These are phyloP conservation scores for Sitta europaea DNA, from an alignment of 2,113 vertebrate genomes.

Conservation along the genomic window DNA sequence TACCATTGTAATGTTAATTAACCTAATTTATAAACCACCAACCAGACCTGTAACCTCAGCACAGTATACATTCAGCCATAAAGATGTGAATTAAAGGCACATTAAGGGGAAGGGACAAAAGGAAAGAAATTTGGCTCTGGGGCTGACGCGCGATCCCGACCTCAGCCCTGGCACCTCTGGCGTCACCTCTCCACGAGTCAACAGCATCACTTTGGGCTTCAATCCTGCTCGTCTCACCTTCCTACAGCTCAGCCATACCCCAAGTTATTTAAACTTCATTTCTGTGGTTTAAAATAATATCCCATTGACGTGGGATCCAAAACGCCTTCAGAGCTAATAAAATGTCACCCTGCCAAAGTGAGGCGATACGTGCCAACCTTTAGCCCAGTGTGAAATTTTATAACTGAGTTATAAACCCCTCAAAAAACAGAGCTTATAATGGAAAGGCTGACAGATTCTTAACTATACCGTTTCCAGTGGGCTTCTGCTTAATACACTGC, in stretches of 20 bases:
- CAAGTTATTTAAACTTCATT: conserved; percentile 69
- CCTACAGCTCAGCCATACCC: conserved; percentile 35
- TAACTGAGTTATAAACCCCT: conserved; percentile 76
- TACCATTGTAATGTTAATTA: conserved; percentile 65
- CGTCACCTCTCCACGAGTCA: not conserved
- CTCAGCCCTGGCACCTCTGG: not conserved
- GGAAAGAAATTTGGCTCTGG: not conserved
- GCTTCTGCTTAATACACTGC: conserved; percentile 76
- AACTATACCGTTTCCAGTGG: conserved; percentile 74
- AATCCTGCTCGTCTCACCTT: not conserved
- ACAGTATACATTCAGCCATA: conserved; percentile 43
- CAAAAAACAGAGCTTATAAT: conserved; percentile 71
- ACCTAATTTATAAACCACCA: conserved; percentile 70
- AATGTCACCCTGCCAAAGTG: conserved; percentile 68
- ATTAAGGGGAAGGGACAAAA: conserved; percentile 4
- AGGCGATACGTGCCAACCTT: conserved; percentile 67
- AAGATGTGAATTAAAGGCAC: conserved; percentile 50
- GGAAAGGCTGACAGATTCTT: conserved; percentile 75
- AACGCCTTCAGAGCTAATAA: conserved; percentile 72
- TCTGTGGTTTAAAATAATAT: conserved; percentile 69
- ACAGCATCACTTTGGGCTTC: not conserved
- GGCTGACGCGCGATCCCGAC: fast-evolving
- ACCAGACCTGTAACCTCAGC: conserved; percentile 43
- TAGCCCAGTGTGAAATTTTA: conserved; percentile 73
- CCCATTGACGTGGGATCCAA: conserved; percentile 65